Evolutionary conservation across 2,797 vertebrate genomes (phyloP).

Genomic region (Mormyrops boulengeri): DNA sequence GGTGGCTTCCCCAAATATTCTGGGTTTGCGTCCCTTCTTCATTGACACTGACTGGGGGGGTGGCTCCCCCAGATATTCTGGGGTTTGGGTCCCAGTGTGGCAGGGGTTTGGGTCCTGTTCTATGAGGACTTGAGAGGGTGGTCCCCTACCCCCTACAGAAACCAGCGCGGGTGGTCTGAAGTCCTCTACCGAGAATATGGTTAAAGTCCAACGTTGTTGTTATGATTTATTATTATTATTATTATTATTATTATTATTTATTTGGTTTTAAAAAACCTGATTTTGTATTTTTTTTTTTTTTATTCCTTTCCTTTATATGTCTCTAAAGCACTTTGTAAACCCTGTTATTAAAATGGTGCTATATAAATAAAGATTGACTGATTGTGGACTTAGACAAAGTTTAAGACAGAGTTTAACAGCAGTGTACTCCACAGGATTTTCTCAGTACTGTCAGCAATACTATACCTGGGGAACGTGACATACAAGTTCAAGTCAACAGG

Average conservation of each 20-base stretch:
- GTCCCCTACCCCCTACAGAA: too few relatives aligned
- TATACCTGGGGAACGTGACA: conserved; percentile 91
- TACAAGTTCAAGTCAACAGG: conserved; percentile 83
- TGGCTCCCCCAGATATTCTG: neutral
- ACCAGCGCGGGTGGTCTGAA: too few relatives aligned
- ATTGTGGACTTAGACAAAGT: neutral
- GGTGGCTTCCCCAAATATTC: neutral
- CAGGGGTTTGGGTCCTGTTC: neutral
- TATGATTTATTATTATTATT: neutral
- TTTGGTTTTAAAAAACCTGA: neutral
- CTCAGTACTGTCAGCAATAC: conserved; percentile 88
- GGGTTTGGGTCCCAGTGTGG: neutral
- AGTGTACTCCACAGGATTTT: conserved; percentile 73
- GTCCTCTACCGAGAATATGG: too few relatives aligned
- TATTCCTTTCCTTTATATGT: neutral
- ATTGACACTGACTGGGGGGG: neutral
- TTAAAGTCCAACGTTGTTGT: too few relatives aligned
- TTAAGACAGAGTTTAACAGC: neutral
- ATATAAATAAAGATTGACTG: neutral
- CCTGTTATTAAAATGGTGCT: neutral
- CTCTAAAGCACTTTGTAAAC: neutral
- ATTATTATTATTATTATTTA: neutral
- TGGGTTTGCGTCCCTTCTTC: neutral
- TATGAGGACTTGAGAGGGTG: neutral
- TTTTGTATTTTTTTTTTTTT: neutral